Percentiles rank a stretch among this genome's conserved stretches.
Conservation (phyloP, 2,888 invertebrate species). For the Leptinotarsa haldemani region DNA sequence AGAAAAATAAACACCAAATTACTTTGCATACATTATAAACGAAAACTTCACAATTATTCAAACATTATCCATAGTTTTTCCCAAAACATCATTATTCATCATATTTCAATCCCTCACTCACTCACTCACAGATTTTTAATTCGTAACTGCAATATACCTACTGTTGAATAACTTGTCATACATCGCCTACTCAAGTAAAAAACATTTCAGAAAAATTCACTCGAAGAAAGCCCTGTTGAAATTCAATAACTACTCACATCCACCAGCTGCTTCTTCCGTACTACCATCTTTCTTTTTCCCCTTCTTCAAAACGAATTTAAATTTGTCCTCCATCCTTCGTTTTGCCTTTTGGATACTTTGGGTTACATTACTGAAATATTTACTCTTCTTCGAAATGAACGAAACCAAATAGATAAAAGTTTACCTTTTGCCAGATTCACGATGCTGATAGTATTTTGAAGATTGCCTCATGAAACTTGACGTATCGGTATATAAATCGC, state of each 20-base stretch:
- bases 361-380: conserved; percentile 68
- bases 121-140: too few relatives aligned
- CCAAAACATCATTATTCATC: not conserved
- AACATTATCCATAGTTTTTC: not conserved
- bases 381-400: not conserved
- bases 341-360: conserved; percentile 83
- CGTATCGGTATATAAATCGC: conserved; percentile 64
- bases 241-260: conserved; percentile 69
- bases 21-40: too few relatives aligned
- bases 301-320: conserved; percentile 86
- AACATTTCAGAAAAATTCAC: not conserved
- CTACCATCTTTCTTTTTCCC: conserved; percentile 91
- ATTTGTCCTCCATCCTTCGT: conserved; percentile 88
- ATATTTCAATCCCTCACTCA: too few relatives aligned
- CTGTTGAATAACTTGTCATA: too few relatives aligned
- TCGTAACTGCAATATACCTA: too few relatives aligned
- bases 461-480: conserved; percentile 65
- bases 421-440: conserved; percentile 53
- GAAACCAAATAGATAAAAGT: not conserved
- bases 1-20: too few relatives aligned
- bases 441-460: conserved; percentile 66
- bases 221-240: not conserved
- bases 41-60: too few relatives aligned
- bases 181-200: too few relatives aligned
- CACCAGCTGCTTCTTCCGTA: conserved; percentile 85